Evolutionary conservation across 92 coral and sea anemone species (phyloP), one percentile per base, ranked within the genome.

Genomic region (Porites rus): DNA sequence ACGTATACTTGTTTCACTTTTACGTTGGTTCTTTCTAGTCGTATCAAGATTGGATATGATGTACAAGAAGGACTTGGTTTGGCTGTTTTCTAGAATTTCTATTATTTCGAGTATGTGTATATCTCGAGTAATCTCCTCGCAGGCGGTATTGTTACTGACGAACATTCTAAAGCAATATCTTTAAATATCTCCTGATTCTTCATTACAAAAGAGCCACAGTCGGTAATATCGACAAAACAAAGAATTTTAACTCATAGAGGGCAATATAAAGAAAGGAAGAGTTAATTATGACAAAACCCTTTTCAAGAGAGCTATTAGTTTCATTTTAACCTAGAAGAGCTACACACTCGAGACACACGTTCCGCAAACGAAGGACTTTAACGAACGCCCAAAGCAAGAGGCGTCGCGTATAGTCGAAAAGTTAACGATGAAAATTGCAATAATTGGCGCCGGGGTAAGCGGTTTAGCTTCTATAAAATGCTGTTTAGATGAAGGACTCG

Each of bases 401-500:
- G 18, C 8, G 46, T 56, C 64, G 84, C 25, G 4, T 20, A 16
- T 20, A 69, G 24, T 31, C 78, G 70, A 71, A 75, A 75, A 50
- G 46, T 73, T 28, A 2, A 58, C 75, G 51, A 95, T 95, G 98
- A 90, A 86, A 65, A 87, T 95, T 12, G 96, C 98, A 3, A 82
- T 95, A 12, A 87, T 95, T n/a, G 98, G 96, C 11, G 93, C 98
- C 1, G 98, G 98, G 14, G 85, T 91, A 9, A 74, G 90, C 28
- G 96, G 98, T 1, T 66, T 95, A 9, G 77, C 89, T 0, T 70
- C 96, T 38, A 91, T 95, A 66, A 95, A 95, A 91, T 83, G 91
- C 53, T 95, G 98, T 77, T 71, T 95, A 12, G 98, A 95, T 38
- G 98, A 95, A 89, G 95, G 96, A 16, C 90, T 95, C 18, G 80